Evolutionary conservation across 2,113 vertebrate genomes (phyloP), one percentile per base, ranked within the genome.

Genomic region (cattle (Bos taurus)): DNA sequence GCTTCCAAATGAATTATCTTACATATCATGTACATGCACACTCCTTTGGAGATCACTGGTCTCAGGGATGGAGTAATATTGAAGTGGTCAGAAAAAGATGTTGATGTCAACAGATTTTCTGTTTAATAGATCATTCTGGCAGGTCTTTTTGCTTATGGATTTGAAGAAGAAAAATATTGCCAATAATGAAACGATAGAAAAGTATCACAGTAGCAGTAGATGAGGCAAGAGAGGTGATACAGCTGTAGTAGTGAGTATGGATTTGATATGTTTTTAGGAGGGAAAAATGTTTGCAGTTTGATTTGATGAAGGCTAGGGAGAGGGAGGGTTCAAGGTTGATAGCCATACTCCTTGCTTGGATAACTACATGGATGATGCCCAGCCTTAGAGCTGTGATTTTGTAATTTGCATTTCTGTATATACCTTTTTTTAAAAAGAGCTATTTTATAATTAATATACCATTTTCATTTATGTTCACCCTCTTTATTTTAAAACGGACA

Each of bases 101-200:
- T 90, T 83, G 33, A 67, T 97, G 57, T 86, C 54, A 57, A 54
- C 67, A 93, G 33, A 89, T 74, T 88, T 71, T 87, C 50, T 91
- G 77, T 67, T 86, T n/a, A 50, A 64, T 90, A 64, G 10, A 54
- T 83, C 48, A 78, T 96, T 88, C 57, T 85, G 48, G 36, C 10
- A 94, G 46, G 19, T 62, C 78, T 90, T 95, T 98, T 57, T 62
- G 10, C 36, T 97, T 78, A 64, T 85, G 21, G 50, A 84, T 95
- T 97, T 97, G 88, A 95, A 67, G 64, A 97, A 93, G 87, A 93
- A 95, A 97, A 93, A 85, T 91, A 88, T 50, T 92, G 60, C 56
- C 59, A 96, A n/a, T 96, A 96, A 84, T 82, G 59, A 94, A 86
- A 89, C 3, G 3, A 91, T 28, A 52, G 36, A n/a, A 95, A 83